Conservation (phyloP, 1,140 invertebrate species). For the Asbolus verrucosus region DNA sequence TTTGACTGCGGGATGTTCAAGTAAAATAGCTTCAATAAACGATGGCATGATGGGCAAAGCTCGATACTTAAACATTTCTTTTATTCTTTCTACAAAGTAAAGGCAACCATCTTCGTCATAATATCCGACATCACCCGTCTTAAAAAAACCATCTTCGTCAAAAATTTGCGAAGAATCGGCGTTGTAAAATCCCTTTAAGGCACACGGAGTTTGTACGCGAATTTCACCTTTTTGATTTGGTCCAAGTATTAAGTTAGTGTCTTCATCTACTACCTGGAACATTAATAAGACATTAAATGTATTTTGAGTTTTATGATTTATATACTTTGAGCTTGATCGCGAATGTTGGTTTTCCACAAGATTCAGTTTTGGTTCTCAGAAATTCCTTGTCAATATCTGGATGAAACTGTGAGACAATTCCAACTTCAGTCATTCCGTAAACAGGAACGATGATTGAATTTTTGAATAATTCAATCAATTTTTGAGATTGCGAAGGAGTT, state of each 20-base stretch:
- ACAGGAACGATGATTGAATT: neutral
- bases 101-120: constrained; percentile 74
- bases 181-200: constrained; percentile 69
- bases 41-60: constrained; percentile 67
- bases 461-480: neutral
- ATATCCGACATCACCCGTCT: constrained; percentile 78
- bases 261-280: constrained; percentile 59
- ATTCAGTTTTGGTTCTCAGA: neutral
- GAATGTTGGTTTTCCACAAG: constrained; percentile 1
- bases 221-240: constrained; percentile 69
- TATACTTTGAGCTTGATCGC: neutral
- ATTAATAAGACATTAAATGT: neutral
- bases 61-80: constrained; percentile 81
- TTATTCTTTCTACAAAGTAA: constrained; percentile 75
- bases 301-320: neutral
- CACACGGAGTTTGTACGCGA: constrained; percentile 66
- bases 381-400: neutral
- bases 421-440: constrained; percentile 18
- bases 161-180: constrained; percentile 74
- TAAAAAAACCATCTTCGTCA: constrained; percentile 73
- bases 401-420: constrained; percentile 2
- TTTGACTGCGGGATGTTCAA: constrained; percentile 69
- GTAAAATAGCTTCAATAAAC: constrained; percentile 74
- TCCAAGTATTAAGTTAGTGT: constrained; percentile 65
- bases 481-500: neutral